These are phyloP conservation scores for Sinocyclocheilus anshuiensis DNA, from an alignment of 2,113 vertebrate species.

Conservation along the genomic window DNA sequence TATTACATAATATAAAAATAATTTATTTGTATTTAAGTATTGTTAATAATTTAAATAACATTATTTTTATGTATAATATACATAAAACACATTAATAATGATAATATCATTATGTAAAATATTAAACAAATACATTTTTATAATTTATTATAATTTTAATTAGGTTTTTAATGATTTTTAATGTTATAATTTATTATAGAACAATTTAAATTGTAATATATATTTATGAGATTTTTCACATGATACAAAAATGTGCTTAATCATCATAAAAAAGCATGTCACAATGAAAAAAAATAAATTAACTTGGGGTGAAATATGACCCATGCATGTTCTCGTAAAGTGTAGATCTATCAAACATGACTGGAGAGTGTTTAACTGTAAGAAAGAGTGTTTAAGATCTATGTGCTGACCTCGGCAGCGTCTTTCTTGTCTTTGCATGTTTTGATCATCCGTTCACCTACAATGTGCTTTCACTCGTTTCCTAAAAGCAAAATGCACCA, in stretches of 20 bases:
- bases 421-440: not conserved
- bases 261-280: not conserved
- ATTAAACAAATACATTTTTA: no score
- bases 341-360: not conserved
- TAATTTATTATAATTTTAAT: no score
- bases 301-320: not conserved
- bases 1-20: not conserved
- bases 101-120: no score
- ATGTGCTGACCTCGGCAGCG: not conserved
- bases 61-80: no score
- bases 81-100: no score
- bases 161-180: no score
- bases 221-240: not conserved
- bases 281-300: not conserved
- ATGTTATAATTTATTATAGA: not conserved
- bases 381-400: not conserved
- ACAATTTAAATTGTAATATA: not conserved
- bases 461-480: slow-evolving; percentile 7
- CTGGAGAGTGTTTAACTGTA: not conserved
- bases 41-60: not conserved
- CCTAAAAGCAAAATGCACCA: not conserved
- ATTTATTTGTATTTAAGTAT: not conserved
- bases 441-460: not conserved
- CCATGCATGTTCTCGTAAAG: not conserved
- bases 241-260: not conserved